Percentiles rank a stretch among this genome's conserved stretches.
phyloP scores from a whole-genome alignment of 2,888 invertebrate species.

The Hetaerina titia region DNA sequence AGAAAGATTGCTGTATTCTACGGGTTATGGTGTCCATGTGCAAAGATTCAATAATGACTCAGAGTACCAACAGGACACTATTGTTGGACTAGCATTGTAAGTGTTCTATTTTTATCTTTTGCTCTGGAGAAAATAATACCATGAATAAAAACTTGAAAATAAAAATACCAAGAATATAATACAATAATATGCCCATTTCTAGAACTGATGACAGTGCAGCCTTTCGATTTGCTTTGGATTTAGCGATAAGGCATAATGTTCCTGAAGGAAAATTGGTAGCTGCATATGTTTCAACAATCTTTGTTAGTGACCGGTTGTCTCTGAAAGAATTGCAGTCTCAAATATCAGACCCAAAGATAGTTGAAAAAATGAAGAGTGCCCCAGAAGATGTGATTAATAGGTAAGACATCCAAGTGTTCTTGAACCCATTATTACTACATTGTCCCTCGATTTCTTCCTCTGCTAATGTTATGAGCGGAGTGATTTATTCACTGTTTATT shows the following conservation, averaged over 20 bases:
- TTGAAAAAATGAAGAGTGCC: constrained; percentile 29
- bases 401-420: background rate
- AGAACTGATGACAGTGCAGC: constrained; percentile 77
- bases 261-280: constrained; percentile 76
- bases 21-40: constrained; percentile 78
- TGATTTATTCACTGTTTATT: too few relatives aligned
- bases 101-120: constrained; percentile 70
- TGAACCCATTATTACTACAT: too few relatives aligned
- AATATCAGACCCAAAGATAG: constrained; percentile 69
- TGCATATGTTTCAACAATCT: constrained; percentile 72
- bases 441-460: too few relatives aligned
- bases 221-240: constrained; percentile 76
- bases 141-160: background rate
- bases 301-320: constrained; percentile 69
- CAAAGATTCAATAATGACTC: constrained; percentile 77
- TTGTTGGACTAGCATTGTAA: constrained; percentile 79
- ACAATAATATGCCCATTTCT: constrained; percentile 68
- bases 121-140: background rate
- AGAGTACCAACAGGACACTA: constrained; percentile 78
- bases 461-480: too few relatives aligned
- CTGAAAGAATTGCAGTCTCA: constrained; percentile 68
- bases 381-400: constrained; percentile 45
- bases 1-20: constrained; percentile 76
- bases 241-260: constrained; percentile 77
- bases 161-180: constrained; percentile 3